Percentiles rank a stretch among this genome's conserved stretches.
Evolutionary conservation across 2,113 vertebrate species (phyloP).

Genomic region (Bufo gargarizans): DNA sequence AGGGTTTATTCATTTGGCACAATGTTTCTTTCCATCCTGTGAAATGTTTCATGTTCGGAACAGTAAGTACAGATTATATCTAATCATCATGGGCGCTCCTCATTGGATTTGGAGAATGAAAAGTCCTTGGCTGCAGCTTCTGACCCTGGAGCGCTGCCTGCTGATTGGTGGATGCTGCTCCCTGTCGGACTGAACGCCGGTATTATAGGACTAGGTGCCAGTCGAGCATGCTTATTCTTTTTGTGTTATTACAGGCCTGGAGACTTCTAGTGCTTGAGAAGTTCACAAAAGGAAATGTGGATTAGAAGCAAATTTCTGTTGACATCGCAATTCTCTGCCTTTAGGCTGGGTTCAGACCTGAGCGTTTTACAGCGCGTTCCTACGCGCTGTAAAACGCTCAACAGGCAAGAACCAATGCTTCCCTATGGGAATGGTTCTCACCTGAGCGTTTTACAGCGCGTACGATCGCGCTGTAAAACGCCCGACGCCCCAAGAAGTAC

Average conservation of each 20-base stretch:
- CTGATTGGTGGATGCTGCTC: neutral
- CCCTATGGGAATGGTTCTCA: no score
- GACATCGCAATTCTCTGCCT: no score
- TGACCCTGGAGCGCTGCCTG: neutral
- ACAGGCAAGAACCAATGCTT: no score
- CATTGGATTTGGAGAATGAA: neutral
- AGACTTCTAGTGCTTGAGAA: neutral
- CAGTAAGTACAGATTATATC: neutral
- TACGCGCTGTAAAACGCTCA: no score
- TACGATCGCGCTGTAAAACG: no score
- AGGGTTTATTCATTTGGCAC: neutral
- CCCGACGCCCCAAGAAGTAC: no score
- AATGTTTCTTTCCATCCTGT: conserved; percentile 1
- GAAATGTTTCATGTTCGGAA: neutral
- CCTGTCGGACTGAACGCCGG: neutral
- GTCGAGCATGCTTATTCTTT: neutral
- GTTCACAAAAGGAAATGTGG: no score
- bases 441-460: no score
- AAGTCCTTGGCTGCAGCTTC: neutral
- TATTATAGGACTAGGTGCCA: neutral
- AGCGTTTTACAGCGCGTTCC: no score
- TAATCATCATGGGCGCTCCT: neutral
- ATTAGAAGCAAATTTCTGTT: neutral
- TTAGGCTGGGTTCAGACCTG: no score
- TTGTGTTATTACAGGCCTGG: neutral